Evolutionary conservation across 2,797 vertebrate species (phyloP).

Genomic region (Neostethus bicornis): DNA sequence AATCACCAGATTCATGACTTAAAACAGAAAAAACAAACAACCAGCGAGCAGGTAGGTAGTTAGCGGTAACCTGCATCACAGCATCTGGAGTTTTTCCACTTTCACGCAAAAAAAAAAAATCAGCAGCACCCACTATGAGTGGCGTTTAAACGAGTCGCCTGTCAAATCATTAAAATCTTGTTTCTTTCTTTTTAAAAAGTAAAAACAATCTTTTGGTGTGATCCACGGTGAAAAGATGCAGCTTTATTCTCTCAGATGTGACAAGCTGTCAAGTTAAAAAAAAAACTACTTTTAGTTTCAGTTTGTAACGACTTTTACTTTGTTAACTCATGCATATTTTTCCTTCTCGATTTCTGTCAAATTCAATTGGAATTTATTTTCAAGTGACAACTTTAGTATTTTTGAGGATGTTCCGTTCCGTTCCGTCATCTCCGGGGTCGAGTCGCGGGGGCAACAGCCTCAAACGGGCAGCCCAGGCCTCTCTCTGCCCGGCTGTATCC

Average conservation of each 20-base stretch:
- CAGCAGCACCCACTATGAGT: constrained; percentile 18
- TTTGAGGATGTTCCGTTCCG: too few species aligned
- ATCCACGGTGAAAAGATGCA: constrained; percentile 17
- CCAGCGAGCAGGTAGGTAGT: constrained; percentile 9
- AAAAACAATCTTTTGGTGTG: constrained; percentile 54
- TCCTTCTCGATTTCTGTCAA: not conserved
- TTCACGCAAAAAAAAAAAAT: constrained; percentile 17
- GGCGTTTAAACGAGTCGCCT: constrained; percentile 53
- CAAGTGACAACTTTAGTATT: too few species aligned
- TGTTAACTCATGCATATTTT: not conserved
- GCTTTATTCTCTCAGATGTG: constrained; percentile 17
- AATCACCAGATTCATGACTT: constrained; percentile 5
- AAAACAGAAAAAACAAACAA: constrained; percentile 1
- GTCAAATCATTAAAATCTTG: constrained; percentile 55
- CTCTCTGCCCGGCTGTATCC: too few species aligned
- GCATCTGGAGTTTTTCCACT: constrained; percentile 26
- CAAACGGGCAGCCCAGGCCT: too few species aligned
- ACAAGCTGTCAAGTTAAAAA: constrained; percentile 38
- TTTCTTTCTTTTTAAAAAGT: constrained; percentile 33
- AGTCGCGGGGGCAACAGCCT: too few species aligned
- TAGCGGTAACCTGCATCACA: constrained; percentile 12
- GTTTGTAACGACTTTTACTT: constrained; percentile 8
- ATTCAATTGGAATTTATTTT: not conserved
- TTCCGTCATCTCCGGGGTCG: too few species aligned
- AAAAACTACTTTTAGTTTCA: constrained; percentile 1